Conservation (phyloP, 1,140 invertebrate genomes). For the Drusus annulatus region DNA sequence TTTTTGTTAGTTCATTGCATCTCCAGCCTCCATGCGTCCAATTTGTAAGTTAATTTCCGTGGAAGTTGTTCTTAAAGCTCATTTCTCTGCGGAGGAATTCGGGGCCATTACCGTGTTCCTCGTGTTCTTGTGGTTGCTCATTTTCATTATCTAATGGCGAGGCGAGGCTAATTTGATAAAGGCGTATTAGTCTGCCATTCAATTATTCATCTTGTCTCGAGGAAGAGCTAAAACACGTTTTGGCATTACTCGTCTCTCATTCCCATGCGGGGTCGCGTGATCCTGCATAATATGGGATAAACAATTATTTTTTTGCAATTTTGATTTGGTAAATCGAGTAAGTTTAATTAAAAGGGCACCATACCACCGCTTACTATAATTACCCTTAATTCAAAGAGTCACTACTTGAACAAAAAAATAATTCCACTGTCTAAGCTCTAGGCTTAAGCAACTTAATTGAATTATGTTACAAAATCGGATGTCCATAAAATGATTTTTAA, state of each 20-base stretch:
- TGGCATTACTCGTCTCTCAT: neutral
- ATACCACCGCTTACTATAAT: no score
- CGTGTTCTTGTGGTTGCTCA: slow-evolving; percentile 20
- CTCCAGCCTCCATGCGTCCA: no score
- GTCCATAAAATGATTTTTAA: no score
- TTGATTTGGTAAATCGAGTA: neutral
- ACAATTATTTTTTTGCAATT: no score
- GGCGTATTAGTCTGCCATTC: slow-evolving; percentile 48
- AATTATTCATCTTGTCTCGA: slow-evolving; percentile 48
- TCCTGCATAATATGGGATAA: no score
- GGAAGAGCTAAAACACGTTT: neutral
- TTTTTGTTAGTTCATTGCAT: no score
- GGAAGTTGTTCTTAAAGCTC: slow-evolving; percentile 11
- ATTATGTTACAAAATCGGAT: no score
- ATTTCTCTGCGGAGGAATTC: slow-evolving; percentile 24
- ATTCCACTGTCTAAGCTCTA: no score
- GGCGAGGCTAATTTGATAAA: slow-evolving; percentile 51
- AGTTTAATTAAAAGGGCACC: no score
- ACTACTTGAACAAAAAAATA: no score
- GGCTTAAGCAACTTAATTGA: no score
- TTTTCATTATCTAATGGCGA: slow-evolving; percentile 55
- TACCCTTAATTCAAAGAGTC: no score
- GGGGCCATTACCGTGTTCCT: slow-evolving; percentile 1
- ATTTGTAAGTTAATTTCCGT: slow-evolving; percentile 14
- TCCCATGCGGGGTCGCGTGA: neutral